Evolutionary conservation across 2,888 invertebrate genomes (phyloP).

Genomic region (Ecdyonurus torrentis): DNA sequence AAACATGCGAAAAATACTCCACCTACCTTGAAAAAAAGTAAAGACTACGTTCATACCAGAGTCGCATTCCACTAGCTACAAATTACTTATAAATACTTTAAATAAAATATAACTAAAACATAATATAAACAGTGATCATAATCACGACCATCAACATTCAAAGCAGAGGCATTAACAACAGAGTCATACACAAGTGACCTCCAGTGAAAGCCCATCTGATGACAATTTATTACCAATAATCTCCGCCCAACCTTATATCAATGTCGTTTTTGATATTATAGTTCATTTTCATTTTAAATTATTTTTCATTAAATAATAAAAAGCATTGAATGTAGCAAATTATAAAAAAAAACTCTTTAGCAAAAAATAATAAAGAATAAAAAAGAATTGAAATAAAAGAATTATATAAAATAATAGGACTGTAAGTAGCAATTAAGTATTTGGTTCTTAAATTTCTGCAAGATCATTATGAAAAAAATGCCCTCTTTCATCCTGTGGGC

Average conservation of each 20-base stretch:
- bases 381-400: neutral
- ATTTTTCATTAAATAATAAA: neutral
- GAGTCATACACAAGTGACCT: neutral
- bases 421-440: too few species aligned
- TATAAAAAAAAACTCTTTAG: neutral
- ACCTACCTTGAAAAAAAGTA: slow-evolving; percentile 14
- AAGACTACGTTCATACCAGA: neutral
- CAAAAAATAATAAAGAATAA: neutral
- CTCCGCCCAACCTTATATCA: neutral
- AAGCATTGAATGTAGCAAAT: neutral
- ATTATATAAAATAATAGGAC: neutral
- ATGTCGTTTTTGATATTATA: too few species aligned
- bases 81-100: neutral
- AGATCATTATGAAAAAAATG: too few species aligned
- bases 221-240: too few species aligned
- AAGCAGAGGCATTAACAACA: neutral
- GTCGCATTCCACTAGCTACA: neutral
- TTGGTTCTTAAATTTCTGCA: too few species aligned
- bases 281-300: too few species aligned
- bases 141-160: neutral
- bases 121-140: neutral
- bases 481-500: neutral
- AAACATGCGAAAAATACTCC: slow-evolving; percentile 11
- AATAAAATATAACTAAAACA: neutral
- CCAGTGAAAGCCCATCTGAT: neutral